Evolutionary conservation across 2,888 invertebrate species (phyloP).

Genomic region (Philereme vetulata): DNA sequence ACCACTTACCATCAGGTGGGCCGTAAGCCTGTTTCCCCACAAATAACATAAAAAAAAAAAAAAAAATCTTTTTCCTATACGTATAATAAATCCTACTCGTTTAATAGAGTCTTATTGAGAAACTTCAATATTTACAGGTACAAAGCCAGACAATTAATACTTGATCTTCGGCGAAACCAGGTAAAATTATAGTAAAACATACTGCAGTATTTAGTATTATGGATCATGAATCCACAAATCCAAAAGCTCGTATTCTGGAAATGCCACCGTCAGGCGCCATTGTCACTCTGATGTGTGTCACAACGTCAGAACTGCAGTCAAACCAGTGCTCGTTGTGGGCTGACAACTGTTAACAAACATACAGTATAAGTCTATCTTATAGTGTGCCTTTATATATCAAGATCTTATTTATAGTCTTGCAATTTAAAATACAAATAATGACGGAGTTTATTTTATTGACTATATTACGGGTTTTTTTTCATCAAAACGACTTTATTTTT

Average conservation of each 20-base stretch:
- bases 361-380: too few relatives aligned
- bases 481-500: too few relatives aligned
- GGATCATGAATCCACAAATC: slow-evolving; percentile 45
- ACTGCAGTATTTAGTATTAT: not conserved
- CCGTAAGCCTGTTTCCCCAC: too few relatives aligned
- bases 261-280: slow-evolving; percentile 86
- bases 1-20: too few relatives aligned
- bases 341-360: slow-evolving; percentile 68
- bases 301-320: slow-evolving; percentile 59
- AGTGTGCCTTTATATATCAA: too few relatives aligned
- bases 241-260: slow-evolving; percentile 82
- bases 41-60: too few relatives aligned
- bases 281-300: slow-evolving; percentile 82
- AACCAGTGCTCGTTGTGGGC: slow-evolving; percentile 80
- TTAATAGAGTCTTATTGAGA: not conserved
- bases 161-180: not conserved
- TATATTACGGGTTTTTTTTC: too few relatives aligned
- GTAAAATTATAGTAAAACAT: not conserved
- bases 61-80: too few relatives aligned
- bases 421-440: too few relatives aligned
- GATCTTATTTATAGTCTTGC: too few relatives aligned
- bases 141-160: not conserved
- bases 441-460: too few relatives aligned
- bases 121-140: not conserved
- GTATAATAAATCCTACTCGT: not conserved